Percentiles rank a stretch among this genome's conserved stretches.
These are phyloP conservation scores for Napeogenes inachia DNA, from an alignment of 2,888 invertebrate genomes.

Conservation along the genomic window DNA sequence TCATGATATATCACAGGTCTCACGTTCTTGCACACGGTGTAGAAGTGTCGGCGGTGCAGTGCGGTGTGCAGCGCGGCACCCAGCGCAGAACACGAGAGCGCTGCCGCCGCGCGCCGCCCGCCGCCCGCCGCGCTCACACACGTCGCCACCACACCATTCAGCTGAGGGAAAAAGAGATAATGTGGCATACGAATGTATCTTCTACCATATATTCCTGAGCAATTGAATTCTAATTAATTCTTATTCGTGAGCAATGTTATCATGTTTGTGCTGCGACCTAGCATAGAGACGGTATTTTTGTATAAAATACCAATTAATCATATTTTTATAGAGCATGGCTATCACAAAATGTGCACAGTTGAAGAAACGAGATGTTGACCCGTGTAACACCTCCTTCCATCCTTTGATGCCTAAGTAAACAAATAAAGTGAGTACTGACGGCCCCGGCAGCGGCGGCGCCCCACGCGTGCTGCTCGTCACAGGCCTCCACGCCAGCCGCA, in stretches of 20 bases:
- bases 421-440: slow-evolving; percentile 40
- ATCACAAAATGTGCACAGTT: too few relatives aligned
- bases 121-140: slow-evolving; percentile 87
- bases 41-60: slow-evolving; percentile 49
- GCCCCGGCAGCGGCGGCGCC: slow-evolving; percentile 55
- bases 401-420: not conserved
- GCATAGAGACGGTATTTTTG: too few relatives aligned
- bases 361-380: too few relatives aligned
- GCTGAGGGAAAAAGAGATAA: slow-evolving; percentile 33
- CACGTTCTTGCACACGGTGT: slow-evolving; percentile 25
- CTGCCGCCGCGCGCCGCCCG: slow-evolving; percentile 88
- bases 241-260: too few relatives aligned
- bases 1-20: not conserved
- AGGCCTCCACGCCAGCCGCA: slow-evolving; percentile 64
- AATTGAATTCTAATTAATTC: too few relatives aligned
- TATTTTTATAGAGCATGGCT: too few relatives aligned
- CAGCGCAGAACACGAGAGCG: slow-evolving; percentile 83
- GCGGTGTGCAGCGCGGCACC: slow-evolving; percentile 62
- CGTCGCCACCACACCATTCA: slow-evolving; percentile 78
- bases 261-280: too few relatives aligned
- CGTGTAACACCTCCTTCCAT: too few relatives aligned
- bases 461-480: slow-evolving; percentile 52
- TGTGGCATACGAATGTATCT: too few relatives aligned
- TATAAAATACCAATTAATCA: too few relatives aligned
- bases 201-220: too few relatives aligned